A percentile compares a stretch with the other conserved stretches of the same genome.
These are phyloP conservation scores for Cyclina sinensis DNA, from an alignment of 1,140 invertebrate species.

Conservation along the genomic window DNA sequence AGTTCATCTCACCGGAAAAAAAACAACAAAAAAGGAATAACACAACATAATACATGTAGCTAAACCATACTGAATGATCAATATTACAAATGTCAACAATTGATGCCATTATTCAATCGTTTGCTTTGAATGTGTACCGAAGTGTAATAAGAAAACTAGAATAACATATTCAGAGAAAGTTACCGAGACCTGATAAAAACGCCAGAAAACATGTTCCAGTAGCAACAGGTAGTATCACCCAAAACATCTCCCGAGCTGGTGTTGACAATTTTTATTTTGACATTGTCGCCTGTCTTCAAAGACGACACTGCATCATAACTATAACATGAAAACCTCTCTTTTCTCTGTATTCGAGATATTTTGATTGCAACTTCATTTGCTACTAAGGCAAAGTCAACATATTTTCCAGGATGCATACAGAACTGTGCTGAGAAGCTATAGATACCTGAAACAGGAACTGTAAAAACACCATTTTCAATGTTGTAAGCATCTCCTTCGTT, in stretches of 20 bases:
- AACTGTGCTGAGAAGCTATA: not conserved
- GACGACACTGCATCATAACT: not conserved
- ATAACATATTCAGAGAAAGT: too few relatives aligned
- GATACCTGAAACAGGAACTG: not conserved
- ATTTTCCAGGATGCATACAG: not conserved
- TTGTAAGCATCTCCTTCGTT: too few relatives aligned
- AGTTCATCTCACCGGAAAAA: too few relatives aligned
- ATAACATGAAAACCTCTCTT: not conserved
- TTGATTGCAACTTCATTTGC: not conserved
- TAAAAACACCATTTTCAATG: not conserved
- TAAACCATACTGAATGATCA: too few relatives aligned
- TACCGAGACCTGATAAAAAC: not conserved
- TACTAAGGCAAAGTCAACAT: not conserved
- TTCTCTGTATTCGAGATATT: not conserved
- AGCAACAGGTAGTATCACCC: not conserved
- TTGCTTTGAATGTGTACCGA: too few relatives aligned
- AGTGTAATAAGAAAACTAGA: too few relatives aligned
- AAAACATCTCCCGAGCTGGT: not conserved
- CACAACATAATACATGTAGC: too few relatives aligned
- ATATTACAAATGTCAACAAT: too few relatives aligned
- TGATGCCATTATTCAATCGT: too few relatives aligned
- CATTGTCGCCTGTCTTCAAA: not conserved
- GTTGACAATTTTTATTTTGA: not conserved
- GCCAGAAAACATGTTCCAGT: conserved; percentile 4
- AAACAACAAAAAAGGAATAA: too few relatives aligned